Evolutionary conservation across 2,113 vertebrate species (phyloP).

Genomic region (Alethe diademata): DNA sequence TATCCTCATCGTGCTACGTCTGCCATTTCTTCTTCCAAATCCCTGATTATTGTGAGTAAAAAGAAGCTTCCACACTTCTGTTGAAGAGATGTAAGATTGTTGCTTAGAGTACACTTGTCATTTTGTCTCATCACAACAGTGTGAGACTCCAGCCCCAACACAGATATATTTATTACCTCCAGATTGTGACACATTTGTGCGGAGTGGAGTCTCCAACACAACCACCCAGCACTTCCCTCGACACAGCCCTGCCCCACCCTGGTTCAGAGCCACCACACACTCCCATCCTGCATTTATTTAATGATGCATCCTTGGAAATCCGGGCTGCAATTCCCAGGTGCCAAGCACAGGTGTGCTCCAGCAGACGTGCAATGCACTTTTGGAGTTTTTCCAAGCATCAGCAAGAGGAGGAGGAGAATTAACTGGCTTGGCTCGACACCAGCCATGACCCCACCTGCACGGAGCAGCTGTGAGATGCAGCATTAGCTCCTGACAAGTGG

Average conservation of each 20-base stretch:
- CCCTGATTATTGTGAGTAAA: not conserved
- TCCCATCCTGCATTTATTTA: not conserved
- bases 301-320: not conserved
- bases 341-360: not conserved
- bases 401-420: not conserved
- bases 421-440: not conserved
- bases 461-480: not conserved
- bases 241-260: not conserved
- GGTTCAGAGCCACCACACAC: accelerated
- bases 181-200: not conserved
- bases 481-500: slow-evolving; percentile 25
- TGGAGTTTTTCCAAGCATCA: not conserved
- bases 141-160: slow-evolving; percentile 35
- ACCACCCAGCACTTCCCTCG: not conserved
- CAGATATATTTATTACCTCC: slow-evolving; percentile 39
- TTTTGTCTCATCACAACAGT: slow-evolving; percentile 19
- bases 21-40: not conserved
- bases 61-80: not conserved
- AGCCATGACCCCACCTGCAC: slow-evolving; percentile 15
- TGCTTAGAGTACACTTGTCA: slow-evolving; percentile 25
- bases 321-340: not conserved
- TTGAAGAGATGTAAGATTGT: not conserved
- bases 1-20: not conserved
- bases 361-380: accelerated
- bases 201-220: not conserved